phyloP scores from a whole-genome alignment of 1,140 invertebrate genomes.

The Atta texana region DNA sequence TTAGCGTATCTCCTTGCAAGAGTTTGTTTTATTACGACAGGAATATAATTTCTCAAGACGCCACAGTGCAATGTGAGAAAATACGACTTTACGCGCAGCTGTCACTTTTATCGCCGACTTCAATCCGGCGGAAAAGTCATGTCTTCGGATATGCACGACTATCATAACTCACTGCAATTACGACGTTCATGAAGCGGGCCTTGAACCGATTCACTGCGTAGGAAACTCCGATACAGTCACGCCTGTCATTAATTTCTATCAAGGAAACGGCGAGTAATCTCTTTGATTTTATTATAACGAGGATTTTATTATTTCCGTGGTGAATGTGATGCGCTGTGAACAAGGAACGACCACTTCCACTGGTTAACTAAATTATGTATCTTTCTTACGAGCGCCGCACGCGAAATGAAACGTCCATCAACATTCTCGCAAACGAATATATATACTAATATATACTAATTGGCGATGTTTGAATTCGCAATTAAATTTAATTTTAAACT shows the following conservation, averaged over 20 bases:
- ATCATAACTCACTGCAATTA: slow-evolving; percentile 68
- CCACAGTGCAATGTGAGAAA: slow-evolving; percentile 36
- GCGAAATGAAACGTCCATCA: slow-evolving; percentile 32
- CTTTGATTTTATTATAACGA: slow-evolving; percentile 57
- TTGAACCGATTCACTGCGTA: slow-evolving; percentile 33
- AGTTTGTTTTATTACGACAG: background rate
- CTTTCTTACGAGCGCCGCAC: slow-evolving; percentile 26
- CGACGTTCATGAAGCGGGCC: slow-evolving; percentile 46
- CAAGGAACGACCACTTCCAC: slow-evolving; percentile 35
- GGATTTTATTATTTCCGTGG: slow-evolving; percentile 45
- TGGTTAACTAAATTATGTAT: slow-evolving; percentile 56
- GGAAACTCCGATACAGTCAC: slow-evolving; percentile 26
- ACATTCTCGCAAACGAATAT: slow-evolving; percentile 31
- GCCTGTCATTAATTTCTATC: slow-evolving; percentile 50
- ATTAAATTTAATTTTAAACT: slow-evolving; percentile 28
- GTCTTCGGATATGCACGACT: slow-evolving; percentile 50
- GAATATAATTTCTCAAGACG: background rate
- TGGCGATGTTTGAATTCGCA: slow-evolving; percentile 7
- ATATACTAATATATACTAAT: slow-evolving; percentile 19
- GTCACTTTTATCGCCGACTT: slow-evolving; percentile 61
- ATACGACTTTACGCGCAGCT: slow-evolving; percentile 37
- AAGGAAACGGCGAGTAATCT: slow-evolving; percentile 32
- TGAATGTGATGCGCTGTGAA: slow-evolving; percentile 10
- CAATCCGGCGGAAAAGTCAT: slow-evolving; percentile 64
- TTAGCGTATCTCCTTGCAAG: background rate